phyloP scores from a whole-genome alignment of 2,888 invertebrate species.

The Trichacis sp. region DNA sequence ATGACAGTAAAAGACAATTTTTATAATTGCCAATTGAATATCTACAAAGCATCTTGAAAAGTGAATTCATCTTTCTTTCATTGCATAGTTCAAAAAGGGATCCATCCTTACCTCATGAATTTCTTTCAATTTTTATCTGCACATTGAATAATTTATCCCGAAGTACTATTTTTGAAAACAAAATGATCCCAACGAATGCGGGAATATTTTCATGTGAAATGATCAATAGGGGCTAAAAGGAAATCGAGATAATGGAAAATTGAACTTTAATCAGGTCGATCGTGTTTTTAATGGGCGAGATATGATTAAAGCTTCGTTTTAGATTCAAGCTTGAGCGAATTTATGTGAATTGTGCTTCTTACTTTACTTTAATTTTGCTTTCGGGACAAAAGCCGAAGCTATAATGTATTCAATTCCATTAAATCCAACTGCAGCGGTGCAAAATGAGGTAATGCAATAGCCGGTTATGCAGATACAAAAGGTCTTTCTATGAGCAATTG shows the following conservation, averaged over 20 bases:
- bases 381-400: background rate
- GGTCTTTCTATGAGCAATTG: slow-evolving; percentile 26
- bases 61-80: no score
- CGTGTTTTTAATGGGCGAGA: background rate
- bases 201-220: background rate
- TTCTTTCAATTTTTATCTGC: no score
- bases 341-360: background rate
- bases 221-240: background rate
- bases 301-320: background rate
- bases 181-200: background rate
- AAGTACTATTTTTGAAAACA: no score
- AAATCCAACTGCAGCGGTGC: slow-evolving; percentile 4
- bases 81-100: no score
- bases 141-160: no score
- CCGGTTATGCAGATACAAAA: slow-evolving; percentile 21
- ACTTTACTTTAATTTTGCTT: slow-evolving; percentile 2
- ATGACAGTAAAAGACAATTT: no score
- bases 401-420: slow-evolving; percentile 11
- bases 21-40: no score
- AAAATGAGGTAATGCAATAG: slow-evolving; percentile 28
- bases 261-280: background rate
- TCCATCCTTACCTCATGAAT: no score
- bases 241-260: background rate
- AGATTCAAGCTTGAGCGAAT: background rate
- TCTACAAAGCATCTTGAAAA: no score